Percentiles rank a stretch among this genome's conserved stretches.
Evolutionary conservation across 2,113 vertebrate genomes (phyloP).

Genomic region (Tupaia tana): DNA sequence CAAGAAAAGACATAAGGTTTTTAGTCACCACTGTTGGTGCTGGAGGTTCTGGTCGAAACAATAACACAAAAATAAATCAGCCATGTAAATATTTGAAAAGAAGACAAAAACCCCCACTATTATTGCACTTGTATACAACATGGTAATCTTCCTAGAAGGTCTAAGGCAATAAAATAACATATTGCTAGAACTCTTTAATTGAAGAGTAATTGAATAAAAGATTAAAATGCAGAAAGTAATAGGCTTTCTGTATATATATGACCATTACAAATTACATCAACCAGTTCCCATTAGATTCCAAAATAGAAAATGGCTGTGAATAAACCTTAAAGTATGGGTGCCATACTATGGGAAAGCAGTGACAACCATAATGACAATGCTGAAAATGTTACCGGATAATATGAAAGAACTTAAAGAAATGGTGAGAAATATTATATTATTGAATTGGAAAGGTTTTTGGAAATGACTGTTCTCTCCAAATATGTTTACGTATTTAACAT

Average conservation of each 20-base stretch:
- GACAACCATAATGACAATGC: not conserved
- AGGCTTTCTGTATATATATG: not conserved
- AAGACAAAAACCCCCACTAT: not conserved
- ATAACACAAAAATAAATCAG: not conserved
- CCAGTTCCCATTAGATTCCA: not conserved
- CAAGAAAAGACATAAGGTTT: not conserved
- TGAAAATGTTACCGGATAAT: not conserved
- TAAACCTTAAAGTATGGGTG: not conserved
- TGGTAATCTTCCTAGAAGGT: not conserved
- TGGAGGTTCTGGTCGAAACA: not conserved
- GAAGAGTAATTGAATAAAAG: not conserved
- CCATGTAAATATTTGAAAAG: conserved; percentile 2
- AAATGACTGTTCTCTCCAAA: not conserved
- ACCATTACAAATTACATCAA: not conserved
- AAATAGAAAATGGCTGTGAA: not conserved
- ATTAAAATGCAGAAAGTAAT: not conserved
- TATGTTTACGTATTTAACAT: not conserved
- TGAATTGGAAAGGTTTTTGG: conserved; percentile 11
- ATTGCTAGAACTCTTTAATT: not conserved
- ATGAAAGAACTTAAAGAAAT: not conserved
- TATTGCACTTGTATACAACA: not conserved
- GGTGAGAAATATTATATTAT: not conserved
- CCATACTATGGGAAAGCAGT: not conserved
- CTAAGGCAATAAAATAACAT: not conserved
- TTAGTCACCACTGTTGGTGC: not conserved